Percentiles rank a stretch among this genome's conserved stretches.
Conservation (phyloP, 2,888 invertebrate species). For the Amblyteles armatorius region DNA sequence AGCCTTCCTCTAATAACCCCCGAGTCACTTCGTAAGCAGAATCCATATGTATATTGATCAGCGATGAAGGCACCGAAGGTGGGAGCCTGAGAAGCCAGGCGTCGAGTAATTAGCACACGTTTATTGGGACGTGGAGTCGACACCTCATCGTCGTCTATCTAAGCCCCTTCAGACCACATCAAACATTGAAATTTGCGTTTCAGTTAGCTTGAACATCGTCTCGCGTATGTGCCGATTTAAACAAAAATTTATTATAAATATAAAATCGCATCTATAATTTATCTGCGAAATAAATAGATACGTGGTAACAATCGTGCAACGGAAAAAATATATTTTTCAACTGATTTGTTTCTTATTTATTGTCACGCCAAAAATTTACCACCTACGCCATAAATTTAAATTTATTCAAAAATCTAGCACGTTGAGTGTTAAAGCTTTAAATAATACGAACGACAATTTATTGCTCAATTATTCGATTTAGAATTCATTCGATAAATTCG, state of each 20-base stretch:
- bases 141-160: constrained; percentile 20
- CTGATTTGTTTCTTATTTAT: neutral
- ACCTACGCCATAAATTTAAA: no score
- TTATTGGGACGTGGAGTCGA: constrained; percentile 40
- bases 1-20: constrained; percentile 21
- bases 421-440: neutral
- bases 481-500: neutral
- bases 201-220: neutral
- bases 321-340: no score
- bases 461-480: neutral
- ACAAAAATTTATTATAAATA: neutral
- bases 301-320: neutral
- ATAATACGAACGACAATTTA: neutral
- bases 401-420: neutral
- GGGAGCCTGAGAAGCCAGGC: neutral
- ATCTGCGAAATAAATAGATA: neutral
- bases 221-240: neutral
- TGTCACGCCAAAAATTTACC: neutral
- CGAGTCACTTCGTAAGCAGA: constrained; percentile 13
- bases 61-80: constrained; percentile 13
- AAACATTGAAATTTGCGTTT: neutral
- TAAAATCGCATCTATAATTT: neutral
- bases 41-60: constrained; percentile 14
- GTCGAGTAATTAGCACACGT: constrained; percentile 37
- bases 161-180: neutral